Conservation (phyloP, 2,113 vertebrate species). For the Lamprologus lemairii region DNA sequence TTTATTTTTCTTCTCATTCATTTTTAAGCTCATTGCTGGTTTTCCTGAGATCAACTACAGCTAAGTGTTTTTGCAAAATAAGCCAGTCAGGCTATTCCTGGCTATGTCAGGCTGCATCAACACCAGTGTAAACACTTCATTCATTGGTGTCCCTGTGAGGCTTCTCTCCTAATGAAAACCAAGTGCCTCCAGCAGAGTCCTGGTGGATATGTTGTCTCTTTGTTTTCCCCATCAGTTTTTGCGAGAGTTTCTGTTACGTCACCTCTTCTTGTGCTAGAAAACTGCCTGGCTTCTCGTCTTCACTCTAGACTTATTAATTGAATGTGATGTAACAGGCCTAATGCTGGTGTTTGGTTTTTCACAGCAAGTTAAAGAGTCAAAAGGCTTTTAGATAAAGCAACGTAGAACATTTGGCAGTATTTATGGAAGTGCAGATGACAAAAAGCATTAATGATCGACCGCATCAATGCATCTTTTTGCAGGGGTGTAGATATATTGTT, state of each 20-base stretch:
- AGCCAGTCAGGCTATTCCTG: background rate
- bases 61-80: background rate
- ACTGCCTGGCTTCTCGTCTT: background rate
- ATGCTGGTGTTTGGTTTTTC: background rate
- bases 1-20: background rate
- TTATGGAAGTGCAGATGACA: background rate
- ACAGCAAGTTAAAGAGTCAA: background rate
- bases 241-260: background rate
- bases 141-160: background rate
- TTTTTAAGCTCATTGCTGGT: background rate
- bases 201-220: background rate
- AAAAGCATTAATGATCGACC: background rate
- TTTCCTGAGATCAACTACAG: background rate
- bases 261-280: background rate
- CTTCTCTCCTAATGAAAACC: constrained; percentile 6
- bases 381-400: background rate
- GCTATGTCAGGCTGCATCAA: background rate
- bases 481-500: background rate
- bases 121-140: constrained; percentile 5
- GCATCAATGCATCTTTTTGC: background rate
- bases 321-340: background rate
- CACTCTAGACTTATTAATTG: background rate
- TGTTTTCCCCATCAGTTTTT: background rate
- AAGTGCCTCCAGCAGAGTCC: background rate
- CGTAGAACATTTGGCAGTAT: background rate